Percentiles rank a stretch among this genome's conserved stretches.
These are phyloP conservation scores for Coenobita brevimanus DNA, from an alignment of 1,140 invertebrate genomes.

Conservation along the genomic window DNA sequence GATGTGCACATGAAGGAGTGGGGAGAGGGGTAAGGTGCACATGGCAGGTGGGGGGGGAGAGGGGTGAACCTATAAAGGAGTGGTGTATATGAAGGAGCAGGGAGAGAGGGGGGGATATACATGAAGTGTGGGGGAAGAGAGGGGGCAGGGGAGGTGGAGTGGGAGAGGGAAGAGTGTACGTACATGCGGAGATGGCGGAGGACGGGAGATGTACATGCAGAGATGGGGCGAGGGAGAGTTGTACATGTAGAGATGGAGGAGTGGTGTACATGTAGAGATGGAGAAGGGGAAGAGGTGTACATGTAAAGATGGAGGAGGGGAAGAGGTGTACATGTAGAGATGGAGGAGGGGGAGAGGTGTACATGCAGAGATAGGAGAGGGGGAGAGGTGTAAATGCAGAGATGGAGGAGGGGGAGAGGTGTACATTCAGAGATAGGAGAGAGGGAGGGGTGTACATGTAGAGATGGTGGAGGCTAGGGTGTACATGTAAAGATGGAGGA, in stretches of 20 bases:
- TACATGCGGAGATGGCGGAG: not conserved
- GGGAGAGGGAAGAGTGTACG: not conserved
- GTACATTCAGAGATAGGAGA: too few relatives aligned
- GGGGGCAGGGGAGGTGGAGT: not conserved
- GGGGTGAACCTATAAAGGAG: too few relatives aligned
- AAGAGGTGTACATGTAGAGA: not conserved
- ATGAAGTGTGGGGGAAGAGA: constrained; percentile 4
- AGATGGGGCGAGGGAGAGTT: not conserved
- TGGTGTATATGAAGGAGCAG: too few relatives aligned
- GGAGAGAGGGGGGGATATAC: too few relatives aligned
- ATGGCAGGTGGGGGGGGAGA: too few relatives aligned
- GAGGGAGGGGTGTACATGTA: not conserved
- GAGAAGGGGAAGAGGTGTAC: not conserved
- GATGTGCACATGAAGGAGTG: too few relatives aligned
- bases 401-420: not conserved
- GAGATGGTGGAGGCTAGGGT: not conserved
- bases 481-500: too few relatives aligned
- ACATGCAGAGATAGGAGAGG: not conserved
- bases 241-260: not conserved
- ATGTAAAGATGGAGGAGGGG: not conserved
- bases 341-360: not conserved
- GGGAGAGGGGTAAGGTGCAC: too few relatives aligned
- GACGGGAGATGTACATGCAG: too few relatives aligned
- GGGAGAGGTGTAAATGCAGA: not conserved
- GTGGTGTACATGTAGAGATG: not conserved